These are phyloP conservation scores for Lissocephala sabroskyi DNA, from an alignment of 2,888 invertebrate genomes.

Conservation along the genomic window DNA sequence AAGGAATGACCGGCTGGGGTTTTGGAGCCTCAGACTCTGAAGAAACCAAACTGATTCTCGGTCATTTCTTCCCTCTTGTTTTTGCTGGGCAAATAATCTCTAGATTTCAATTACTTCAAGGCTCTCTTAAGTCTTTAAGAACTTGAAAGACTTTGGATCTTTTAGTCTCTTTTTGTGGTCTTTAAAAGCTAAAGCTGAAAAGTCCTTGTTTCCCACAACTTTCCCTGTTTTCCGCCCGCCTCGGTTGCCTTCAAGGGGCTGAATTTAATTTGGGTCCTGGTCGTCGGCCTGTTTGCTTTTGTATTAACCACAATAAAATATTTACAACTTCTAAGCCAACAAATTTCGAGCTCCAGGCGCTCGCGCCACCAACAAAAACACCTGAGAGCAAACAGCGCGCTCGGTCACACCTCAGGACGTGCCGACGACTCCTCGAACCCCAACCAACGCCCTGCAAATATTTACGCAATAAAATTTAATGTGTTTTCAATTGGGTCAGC, in stretches of 20 bases:
- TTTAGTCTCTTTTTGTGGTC: too few species aligned
- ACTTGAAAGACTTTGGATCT: too few species aligned
- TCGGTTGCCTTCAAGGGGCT: not conserved
- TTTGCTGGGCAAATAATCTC: too few species aligned
- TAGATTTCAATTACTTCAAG: too few species aligned
- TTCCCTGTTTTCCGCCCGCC: not conserved
- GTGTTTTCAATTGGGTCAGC: conserved; percentile 37
- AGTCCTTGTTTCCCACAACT: too few species aligned
- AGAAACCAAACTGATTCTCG: too few species aligned
- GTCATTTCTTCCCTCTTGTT: too few species aligned
- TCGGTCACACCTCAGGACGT: conserved; percentile 14
- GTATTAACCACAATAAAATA: conserved; percentile 56
- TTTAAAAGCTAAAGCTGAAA: too few species aligned
- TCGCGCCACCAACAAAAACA: too few species aligned
- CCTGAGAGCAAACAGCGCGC: conserved; percentile 42
- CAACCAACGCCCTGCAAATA: conserved; percentile 32
- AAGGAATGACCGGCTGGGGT: too few species aligned
- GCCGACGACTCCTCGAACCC: conserved; percentile 15
- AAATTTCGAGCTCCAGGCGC: conserved; percentile 49
- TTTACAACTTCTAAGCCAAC: conserved; percentile 62
- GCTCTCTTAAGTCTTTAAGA: too few species aligned
- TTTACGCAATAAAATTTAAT: conserved; percentile 61
- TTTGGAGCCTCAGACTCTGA: too few species aligned
- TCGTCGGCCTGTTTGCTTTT: conserved; percentile 12
- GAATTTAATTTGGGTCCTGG: conserved; percentile 50